A percentile compares a stretch with the other conserved stretches of the same genome.
Evolutionary conservation across 2,113 vertebrate species (phyloP).

Genomic region (Coracopsis vasa): DNA sequence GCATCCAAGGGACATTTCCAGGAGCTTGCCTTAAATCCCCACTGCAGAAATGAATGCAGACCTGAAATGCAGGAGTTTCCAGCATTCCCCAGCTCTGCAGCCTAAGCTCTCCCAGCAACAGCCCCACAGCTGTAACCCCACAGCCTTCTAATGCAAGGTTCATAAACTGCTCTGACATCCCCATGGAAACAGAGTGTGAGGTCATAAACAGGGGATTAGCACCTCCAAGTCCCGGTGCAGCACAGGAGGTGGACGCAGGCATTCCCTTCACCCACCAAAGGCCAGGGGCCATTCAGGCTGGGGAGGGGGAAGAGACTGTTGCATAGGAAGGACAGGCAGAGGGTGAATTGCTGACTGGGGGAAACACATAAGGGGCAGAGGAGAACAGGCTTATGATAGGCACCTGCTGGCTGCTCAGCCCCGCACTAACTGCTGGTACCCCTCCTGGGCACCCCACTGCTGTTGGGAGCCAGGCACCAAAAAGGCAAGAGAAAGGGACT

Average conservation of each 20-base stretch:
- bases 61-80: not conserved
- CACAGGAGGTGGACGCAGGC: not conserved
- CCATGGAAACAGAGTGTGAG: slow-evolving; percentile 72
- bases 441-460: not conserved
- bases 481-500: not conserved
- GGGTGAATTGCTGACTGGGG: accelerated
- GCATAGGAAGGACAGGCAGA: not conserved
- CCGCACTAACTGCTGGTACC: not conserved
- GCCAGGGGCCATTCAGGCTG: not conserved
- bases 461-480: not conserved
- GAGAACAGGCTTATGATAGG: not conserved
- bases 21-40: not conserved
- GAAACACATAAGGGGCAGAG: not conserved
- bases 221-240: slow-evolving; percentile 51
- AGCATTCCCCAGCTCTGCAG: not conserved
- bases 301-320: not conserved
- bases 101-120: slow-evolving; percentile 42
- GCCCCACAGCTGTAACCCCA: slow-evolving; percentile 66
- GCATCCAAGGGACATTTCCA: not conserved
- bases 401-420: not conserved
- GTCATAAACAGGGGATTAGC: slow-evolving; percentile 73
- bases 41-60: not conserved
- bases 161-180: slow-evolving; percentile 58
- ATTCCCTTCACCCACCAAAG: not conserved
- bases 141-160: slow-evolving; percentile 47